A percentile compares a stretch with the other conserved stretches of the same genome.
These are phyloP conservation scores for Limnephilus marmoratus DNA, from an alignment of 2,888 invertebrate species.

Conservation along the genomic window DNA sequence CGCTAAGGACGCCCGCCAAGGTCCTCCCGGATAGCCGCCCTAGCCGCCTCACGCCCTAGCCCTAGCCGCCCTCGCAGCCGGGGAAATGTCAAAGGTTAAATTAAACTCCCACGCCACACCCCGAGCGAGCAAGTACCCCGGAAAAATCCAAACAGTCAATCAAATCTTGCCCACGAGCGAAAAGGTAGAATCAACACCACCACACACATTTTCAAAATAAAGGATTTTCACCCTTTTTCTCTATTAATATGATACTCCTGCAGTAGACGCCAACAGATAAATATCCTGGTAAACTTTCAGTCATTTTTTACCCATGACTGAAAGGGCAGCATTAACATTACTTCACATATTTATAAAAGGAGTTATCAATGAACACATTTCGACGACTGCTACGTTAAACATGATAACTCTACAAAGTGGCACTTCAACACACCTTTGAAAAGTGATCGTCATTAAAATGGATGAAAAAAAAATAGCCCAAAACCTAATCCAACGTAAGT, in stretches of 20 bases:
- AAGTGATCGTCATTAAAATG: too few relatives aligned
- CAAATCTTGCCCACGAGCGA: not conserved
- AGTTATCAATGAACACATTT: not conserved
- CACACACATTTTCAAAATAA: not conserved
- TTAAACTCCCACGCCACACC: slow-evolving; percentile 5
- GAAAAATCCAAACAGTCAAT: not conserved
- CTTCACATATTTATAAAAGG: too few relatives aligned
- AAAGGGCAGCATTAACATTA: too few relatives aligned
- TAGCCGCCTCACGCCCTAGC: not conserved
- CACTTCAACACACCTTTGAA: too few relatives aligned
- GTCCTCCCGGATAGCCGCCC: not conserved
- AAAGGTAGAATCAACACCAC: not conserved
- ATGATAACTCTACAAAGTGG: too few relatives aligned
- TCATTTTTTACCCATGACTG: too few relatives aligned
- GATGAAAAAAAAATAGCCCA: too few relatives aligned
- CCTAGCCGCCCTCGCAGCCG: slow-evolving; percentile 47
- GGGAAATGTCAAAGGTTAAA: slow-evolving; percentile 52
- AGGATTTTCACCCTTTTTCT: not conserved
- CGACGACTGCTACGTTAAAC: not conserved
- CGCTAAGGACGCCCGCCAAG: slow-evolving; percentile 18
- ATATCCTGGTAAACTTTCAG: not conserved
- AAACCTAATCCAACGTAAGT: too few relatives aligned
- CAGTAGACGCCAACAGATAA: not conserved
- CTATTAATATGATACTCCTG: too few relatives aligned
- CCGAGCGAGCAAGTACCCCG: not conserved